These are phyloP conservation scores for Standfussiana lucernea DNA, from an alignment of 2,888 invertebrate genomes.

Conservation along the genomic window DNA sequence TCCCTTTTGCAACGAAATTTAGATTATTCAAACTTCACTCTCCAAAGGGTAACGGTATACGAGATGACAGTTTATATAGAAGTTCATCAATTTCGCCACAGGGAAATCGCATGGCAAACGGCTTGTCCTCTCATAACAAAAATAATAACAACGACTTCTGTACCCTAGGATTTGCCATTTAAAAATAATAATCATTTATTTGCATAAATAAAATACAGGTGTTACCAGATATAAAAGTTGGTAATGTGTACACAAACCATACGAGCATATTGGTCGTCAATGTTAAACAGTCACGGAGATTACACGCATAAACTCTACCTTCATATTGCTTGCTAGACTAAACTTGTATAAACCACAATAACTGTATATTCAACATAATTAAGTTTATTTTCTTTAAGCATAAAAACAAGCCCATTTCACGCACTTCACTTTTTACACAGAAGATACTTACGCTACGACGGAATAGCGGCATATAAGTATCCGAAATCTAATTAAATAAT, in stretches of 20 bases:
- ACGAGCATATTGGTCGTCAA: too few species aligned
- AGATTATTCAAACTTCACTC: too few species aligned
- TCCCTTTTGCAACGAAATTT: too few species aligned
- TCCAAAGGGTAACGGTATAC: too few species aligned
- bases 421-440: conserved; percentile 32
- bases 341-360: conserved; percentile 12
- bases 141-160: background rate
- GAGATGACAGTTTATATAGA: too few species aligned
- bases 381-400: conserved; percentile 13
- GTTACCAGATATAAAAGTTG: too few species aligned
- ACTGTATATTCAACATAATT: conserved; percentile 27
- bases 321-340: background rate
- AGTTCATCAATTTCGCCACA: too few species aligned
- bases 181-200: too few species aligned
- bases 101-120: too few species aligned
- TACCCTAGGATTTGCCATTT: background rate
- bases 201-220: too few species aligned
- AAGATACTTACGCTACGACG: conserved; percentile 21
- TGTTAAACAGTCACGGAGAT: background rate
- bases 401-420: conserved; percentile 50
- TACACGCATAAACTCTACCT: background rate
- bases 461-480: conserved; percentile 57
- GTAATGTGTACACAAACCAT: too few species aligned
- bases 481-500: conserved; percentile 60
- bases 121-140: background rate